Evolutionary conservation across 2,797 vertebrate species (phyloP).

Genomic region (Carapus acus): DNA sequence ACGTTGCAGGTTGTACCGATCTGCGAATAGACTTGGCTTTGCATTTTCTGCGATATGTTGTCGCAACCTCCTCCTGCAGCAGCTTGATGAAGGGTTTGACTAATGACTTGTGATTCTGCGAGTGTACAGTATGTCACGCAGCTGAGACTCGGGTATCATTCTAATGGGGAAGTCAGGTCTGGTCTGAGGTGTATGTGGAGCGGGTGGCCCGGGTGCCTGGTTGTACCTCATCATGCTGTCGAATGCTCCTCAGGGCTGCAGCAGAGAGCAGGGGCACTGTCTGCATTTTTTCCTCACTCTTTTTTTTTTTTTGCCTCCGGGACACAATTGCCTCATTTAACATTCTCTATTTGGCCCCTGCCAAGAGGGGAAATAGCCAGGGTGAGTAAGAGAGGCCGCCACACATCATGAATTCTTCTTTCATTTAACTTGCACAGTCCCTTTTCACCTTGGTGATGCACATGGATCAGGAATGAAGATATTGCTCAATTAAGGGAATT

Average conservation of each 20-base stretch:
- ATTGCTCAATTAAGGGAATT: conserved; percentile 74
- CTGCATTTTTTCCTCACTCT: conserved; percentile 40
- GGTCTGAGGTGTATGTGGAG: conserved; percentile 44
- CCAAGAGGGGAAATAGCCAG: conserved; percentile 73
- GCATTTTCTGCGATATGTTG: background rate
- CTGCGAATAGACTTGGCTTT: background rate
- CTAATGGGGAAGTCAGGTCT: conserved; percentile 35
- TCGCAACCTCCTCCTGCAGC: background rate
- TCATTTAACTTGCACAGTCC: conserved; percentile 72
- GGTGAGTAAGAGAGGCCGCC: conserved; percentile 67
- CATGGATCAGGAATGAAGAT: conserved; percentile 64
- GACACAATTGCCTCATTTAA: conserved; percentile 81
- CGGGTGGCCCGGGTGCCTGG: conserved; percentile 45
- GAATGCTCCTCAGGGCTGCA: conserved; percentile 65
- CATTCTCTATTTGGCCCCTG: conserved; percentile 78
- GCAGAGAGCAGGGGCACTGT: conserved; percentile 61
- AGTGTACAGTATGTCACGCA: conserved; percentile 13
- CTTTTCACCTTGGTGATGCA: conserved; percentile 72
- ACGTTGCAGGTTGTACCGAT: background rate
- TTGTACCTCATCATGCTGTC: conserved; percentile 60
- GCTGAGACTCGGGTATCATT: conserved; percentile 21
- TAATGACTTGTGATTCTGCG: conserved; percentile 7
- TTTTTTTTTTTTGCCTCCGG: conserved; percentile 65
- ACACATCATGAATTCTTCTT: conserved; percentile 76
- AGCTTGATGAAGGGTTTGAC: conserved; percentile 17